Conservation (phyloP, 2,888 invertebrate genomes). For the Brachynemurus nebulosus region DNA sequence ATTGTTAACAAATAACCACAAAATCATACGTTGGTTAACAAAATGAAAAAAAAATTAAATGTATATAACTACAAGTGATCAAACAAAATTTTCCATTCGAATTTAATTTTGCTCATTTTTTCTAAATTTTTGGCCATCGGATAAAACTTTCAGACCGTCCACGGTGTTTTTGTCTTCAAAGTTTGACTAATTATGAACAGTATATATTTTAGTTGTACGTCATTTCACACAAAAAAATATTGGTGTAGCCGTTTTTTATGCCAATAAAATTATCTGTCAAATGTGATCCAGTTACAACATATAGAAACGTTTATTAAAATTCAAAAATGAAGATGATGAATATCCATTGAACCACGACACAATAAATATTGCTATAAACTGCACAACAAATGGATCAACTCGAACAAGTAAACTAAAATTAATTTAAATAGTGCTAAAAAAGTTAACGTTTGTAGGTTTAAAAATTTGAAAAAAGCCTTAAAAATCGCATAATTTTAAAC, state of each 20-base stretch:
- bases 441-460: not conserved
- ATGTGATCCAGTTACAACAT: not conserved
- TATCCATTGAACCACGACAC: not conserved
- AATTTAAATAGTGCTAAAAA: not conserved
- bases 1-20: not conserved
- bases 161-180: conserved; percentile 1
- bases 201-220: not conserved
- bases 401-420: not conserved
- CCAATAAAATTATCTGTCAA: not conserved
- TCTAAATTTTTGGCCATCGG: not conserved
- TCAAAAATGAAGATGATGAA: not conserved
- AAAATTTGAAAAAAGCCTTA: not conserved
- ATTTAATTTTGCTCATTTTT: not conserved
- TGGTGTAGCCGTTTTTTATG: not conserved
- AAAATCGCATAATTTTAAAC: conserved; percentile 3
- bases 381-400: not conserved
- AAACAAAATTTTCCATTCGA: not conserved
- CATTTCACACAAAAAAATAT: not conserved
- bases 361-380: not conserved
- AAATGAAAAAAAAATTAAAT: not conserved
- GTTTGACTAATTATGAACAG: not conserved
- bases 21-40: not conserved
- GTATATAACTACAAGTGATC: not conserved
- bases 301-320: not conserved
- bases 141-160: conserved; percentile 1